Conservation (phyloP, 1,140 invertebrate genomes). For the Sminthurides bifidus region DNA sequence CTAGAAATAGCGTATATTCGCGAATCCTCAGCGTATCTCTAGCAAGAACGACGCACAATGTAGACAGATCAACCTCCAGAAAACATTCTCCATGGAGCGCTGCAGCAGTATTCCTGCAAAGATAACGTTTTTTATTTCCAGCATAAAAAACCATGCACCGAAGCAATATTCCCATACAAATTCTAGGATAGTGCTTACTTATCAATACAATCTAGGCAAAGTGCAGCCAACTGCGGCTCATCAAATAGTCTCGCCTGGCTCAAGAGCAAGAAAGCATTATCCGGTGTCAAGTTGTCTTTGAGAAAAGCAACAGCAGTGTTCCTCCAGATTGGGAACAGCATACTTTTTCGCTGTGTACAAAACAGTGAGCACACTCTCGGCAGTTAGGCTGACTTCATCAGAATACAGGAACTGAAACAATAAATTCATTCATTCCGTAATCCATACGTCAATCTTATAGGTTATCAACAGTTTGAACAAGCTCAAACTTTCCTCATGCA, state of each 20-base stretch:
- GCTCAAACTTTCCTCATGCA: too few relatives aligned
- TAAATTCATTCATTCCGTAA: not conserved
- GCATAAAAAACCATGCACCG: too few relatives aligned
- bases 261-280: conserved; percentile 79
- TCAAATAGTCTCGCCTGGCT: conserved; percentile 82
- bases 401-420: conserved; percentile 25
- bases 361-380: conserved; percentile 23
- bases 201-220: conserved; percentile 25
- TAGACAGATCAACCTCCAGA: conserved; percentile 72
- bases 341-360: conserved; percentile 69
- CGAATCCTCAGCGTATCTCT: conserved; percentile 68
- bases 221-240: conserved; percentile 59
- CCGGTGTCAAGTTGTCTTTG: conserved; percentile 77
- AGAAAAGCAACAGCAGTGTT: conserved; percentile 81
- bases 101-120: conserved; percentile 23
- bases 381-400: conserved; percentile 25
- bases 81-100: conserved; percentile 68
- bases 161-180: conserved; percentile 55
- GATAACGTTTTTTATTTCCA: too few relatives aligned
- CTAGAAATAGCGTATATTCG: conserved; percentile 69
- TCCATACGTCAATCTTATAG: too few relatives aligned
- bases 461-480: too few relatives aligned
- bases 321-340: conserved; percentile 78
- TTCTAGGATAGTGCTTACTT: conserved; percentile 37
- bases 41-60: conserved; percentile 64